phyloP scores from a whole-genome alignment of 2,797 vertebrate species.

The Heteromormyrus szaboi region DNA sequence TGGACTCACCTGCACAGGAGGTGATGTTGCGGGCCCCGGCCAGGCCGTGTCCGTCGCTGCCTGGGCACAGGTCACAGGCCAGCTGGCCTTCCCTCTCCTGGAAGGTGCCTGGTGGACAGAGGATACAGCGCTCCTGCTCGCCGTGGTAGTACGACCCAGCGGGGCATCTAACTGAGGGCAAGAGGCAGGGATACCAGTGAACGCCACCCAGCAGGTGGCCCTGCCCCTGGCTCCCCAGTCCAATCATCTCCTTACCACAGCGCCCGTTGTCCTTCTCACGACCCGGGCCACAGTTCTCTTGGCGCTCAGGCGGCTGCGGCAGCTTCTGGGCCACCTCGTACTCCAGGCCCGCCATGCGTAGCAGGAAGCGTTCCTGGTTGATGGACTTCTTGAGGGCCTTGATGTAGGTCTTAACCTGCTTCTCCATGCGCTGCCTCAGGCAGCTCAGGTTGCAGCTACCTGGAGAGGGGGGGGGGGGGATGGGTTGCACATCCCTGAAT shows the following conservation, averaged over 20 bases:
- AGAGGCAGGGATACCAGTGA: slow-evolving; percentile 25
- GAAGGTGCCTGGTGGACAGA: slow-evolving; percentile 88
- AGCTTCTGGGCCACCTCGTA: slow-evolving; percentile 91
- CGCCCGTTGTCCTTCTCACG: slow-evolving; percentile 75
- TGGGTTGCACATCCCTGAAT: background rate
- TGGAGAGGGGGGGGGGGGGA: slow-evolving; percentile 33
- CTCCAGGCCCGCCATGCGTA: slow-evolving; percentile 84
- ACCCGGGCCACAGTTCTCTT: slow-evolving; percentile 73
- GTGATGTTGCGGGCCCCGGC: slow-evolving; percentile 84
- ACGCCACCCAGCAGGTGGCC: background rate
- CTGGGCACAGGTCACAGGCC: slow-evolving; percentile 92
- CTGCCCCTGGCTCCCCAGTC: background rate
- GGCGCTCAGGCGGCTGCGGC: slow-evolving; percentile 54
- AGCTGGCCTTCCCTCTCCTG: slow-evolving; percentile 97
- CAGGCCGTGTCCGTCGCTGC: slow-evolving; percentile 81
- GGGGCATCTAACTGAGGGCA: slow-evolving; percentile 91
- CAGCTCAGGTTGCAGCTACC: slow-evolving; percentile 85
- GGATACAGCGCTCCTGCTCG: slow-evolving; percentile 88
- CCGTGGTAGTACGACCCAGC: slow-evolving; percentile 93
- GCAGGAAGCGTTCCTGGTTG: slow-evolving; percentile 93
- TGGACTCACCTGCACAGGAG: slow-evolving; percentile 77
- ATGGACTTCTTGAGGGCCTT: slow-evolving; percentile 95
- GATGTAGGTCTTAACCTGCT: slow-evolving; percentile 84
- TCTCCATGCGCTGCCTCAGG: slow-evolving; percentile 87
- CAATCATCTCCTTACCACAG: slow-evolving; percentile 80